phyloP scores from a whole-genome alignment of 2,113 vertebrate species.

The Oceanites oceanicus region DNA sequence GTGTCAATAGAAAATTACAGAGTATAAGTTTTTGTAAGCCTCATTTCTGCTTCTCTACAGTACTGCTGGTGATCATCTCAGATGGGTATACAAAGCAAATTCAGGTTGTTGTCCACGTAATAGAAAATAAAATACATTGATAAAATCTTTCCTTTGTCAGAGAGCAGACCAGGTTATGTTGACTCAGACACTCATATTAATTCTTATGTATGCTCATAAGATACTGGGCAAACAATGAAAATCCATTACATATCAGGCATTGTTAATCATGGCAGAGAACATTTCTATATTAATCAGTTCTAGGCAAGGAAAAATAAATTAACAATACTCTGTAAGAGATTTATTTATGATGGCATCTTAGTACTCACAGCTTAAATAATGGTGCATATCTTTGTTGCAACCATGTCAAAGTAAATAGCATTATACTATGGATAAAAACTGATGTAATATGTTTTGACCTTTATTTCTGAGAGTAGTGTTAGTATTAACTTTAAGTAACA shows the following conservation, averaged over 20 bases:
- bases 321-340: not conserved
- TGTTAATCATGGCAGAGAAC: not conserved
- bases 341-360: not conserved
- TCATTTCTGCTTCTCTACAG: not conserved
- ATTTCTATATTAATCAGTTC: not conserved
- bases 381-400: not conserved
- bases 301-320: not conserved
- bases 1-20: not conserved
- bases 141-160: not conserved
- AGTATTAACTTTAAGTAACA: not conserved
- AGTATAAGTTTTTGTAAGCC: not conserved
- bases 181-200: not conserved
- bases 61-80: not conserved
- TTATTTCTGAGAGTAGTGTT: not conserved
- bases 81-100: not conserved
- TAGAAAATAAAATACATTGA: not conserved
- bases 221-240: not conserved
- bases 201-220: not conserved
- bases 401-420: not conserved
- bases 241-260: not conserved
- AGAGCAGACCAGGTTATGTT: not conserved
- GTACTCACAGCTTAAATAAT: not conserved
- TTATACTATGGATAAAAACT: not conserved
- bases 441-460: not conserved
- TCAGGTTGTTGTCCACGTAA: not conserved